Base-by-base conservation (phyloP, 2,113 vertebrate genomes). In the Anhinga anhinga region DNA sequence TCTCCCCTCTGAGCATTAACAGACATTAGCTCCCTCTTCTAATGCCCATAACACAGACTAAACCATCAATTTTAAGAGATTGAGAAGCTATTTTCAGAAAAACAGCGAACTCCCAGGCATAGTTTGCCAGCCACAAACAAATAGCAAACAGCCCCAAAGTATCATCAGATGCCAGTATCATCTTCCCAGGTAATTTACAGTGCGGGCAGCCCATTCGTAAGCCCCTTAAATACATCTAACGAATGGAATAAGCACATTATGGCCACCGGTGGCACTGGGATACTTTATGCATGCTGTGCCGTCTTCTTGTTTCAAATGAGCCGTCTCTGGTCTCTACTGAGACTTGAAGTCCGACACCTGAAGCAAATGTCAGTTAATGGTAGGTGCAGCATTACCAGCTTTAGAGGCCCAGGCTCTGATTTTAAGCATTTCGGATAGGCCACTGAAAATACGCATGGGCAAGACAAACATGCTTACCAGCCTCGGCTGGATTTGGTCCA, bases 401-500 rank as follows among this genome's bases (percentile, higher is more conserved):
- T 49, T 26, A 32, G n/a, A 49, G 66, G 80, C 8, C 62, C 25
- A 52, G 34, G 1, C 49, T 72, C n/a, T 27, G 42, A 30, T 30
- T 79, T 59, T 40, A 78, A 89, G 69, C 49, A 17, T 59, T 86
- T 47, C 53, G 17, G 29, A 25, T 5, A 49, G 30, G 22, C 59
- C n/a, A 8, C 61, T 53, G 44, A 58, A 44, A 0, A 52, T 13
- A 21, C 2, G 5, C 0, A 0, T n/a, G 45, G 82, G 66, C 71
- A 58, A 15, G 61, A 19, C 44, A 50, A 56, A 52, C 19, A 27
- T 3, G 10, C n/a, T 36, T 27, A 6, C 15, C 70, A 88, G 59
- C 10, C 40, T 17, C 17, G 45, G 26, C 44, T 86, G 86, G 86
- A 81, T 32, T 70, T 45, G 77, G 45, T 70, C 82, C 89, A 85